Evolutionary conservation across 2,113 vertebrate species (phyloP), one percentile per base, ranked within the genome.

Genomic region (Nycticorax nycticorax): DNA sequence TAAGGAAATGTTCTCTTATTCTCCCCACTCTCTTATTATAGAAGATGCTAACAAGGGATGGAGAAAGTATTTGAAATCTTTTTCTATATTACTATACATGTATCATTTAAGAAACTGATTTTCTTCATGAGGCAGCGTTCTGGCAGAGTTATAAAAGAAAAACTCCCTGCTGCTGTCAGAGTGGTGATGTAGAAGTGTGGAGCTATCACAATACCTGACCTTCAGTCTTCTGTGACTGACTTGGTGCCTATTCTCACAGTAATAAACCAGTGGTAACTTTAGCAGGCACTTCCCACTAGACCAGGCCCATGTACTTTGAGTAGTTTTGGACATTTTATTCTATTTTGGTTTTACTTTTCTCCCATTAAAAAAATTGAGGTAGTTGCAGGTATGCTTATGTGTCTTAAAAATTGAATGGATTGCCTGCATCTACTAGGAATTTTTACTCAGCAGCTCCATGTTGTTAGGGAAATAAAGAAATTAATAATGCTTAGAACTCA

Each of bases 1-100:
- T 99, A 97, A 98, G 98, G 80, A 96, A 87, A 92, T 60, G 8
- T 30, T 76, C 53, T 88, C 4, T 7, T 62, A 13, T 12, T 85
- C 47, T 55, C 9, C 12, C 2, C 8, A 0, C 2, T 20, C 12
- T 43, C 8, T 43, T 66, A 9, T 2, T 78, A 28, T 10, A 50
- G 27, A 73, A 74, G 22, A 13, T 23, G 35, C 22, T 86, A 68
- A 62, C 22, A 50, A 88, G 6, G 45, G 27, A 19, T 41, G 10
- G 30, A 8, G 72, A 77, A 81, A 22, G 7, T 41, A 20, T 52
- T 66, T 41, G 4, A 8, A 62, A 43, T 28, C 5, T 64, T 96
- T 23, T 32, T 7, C 18, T 35, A 3, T 55, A 4, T 52, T 47
- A 9, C 12, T 41, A 8, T 52, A 17, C 7, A 4, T 53, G 24